Percentiles rank a stretch among this genome's conserved stretches.
Conservation (phyloP, 2,888 invertebrate genomes). For the Drosophila imparisetae region DNA sequence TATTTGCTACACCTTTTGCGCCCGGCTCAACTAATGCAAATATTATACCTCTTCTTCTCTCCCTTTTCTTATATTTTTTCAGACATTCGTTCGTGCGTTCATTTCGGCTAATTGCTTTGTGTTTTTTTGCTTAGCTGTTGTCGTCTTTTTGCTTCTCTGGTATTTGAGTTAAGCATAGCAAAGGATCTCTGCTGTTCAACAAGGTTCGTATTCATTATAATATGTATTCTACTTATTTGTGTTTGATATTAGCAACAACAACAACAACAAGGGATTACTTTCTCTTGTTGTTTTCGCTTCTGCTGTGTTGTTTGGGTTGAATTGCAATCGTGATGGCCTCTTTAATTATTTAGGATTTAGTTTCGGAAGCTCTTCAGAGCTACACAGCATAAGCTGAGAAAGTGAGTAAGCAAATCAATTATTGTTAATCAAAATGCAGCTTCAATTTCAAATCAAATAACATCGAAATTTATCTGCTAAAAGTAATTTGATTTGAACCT, state of each 20-base stretch:
- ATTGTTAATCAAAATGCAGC: constrained; percentile 70
- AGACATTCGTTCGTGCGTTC: constrained; percentile 71
- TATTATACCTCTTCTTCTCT: constrained; percentile 58
- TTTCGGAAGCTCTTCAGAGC: constrained; percentile 13
- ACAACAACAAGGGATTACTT: constrained; percentile 18
- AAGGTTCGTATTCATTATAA: constrained; percentile 75
- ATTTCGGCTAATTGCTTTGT: constrained; percentile 75
- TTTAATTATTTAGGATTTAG: constrained; percentile 61
- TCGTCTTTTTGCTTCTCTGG: constrained; percentile 29
- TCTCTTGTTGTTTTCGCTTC: constrained; percentile 11
- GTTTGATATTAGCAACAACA: constrained; percentile 52
- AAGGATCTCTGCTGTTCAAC: constrained; percentile 49
- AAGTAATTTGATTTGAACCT: constrained; percentile 46
- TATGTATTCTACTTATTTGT: constrained; percentile 65
- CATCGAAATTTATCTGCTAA: constrained; percentile 43
- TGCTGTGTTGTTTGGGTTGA: constrained; percentile 31
- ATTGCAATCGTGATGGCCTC: constrained; percentile 51
- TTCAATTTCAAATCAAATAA: constrained; percentile 23
- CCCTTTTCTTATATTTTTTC: constrained; percentile 46
- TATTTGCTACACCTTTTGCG: constrained; percentile 52
- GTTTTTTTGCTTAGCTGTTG: constrained; percentile 37
- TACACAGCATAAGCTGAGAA: constrained; percentile 16
- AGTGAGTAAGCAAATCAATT: constrained; percentile 56
- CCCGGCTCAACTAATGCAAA: constrained; percentile 69
- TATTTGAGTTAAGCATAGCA: constrained; percentile 56